phyloP scores from a whole-genome alignment of 2,797 vertebrate genomes.

The Rhinogobio ventralis region DNA sequence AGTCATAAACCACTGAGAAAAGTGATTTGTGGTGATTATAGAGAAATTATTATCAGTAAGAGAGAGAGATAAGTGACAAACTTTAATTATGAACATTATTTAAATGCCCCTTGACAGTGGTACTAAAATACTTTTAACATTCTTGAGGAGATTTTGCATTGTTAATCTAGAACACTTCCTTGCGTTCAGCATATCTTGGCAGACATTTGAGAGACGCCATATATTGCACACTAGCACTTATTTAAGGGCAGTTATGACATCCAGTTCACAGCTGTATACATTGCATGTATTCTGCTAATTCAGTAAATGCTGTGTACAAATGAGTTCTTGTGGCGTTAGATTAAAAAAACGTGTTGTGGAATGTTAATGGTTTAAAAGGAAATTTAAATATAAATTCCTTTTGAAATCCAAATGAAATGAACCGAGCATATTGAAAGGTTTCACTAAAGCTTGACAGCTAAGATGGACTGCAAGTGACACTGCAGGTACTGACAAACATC shows the following conservation, averaged over 20 bases:
- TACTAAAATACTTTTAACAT: not conserved
- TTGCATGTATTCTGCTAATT: not conserved
- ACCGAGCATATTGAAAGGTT: not conserved
- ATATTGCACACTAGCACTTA: not conserved
- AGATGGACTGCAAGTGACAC: not conserved
- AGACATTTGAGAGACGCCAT: conserved; percentile 15
- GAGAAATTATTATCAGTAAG: not conserved
- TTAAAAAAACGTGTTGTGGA: not conserved
- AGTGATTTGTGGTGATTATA: not conserved
- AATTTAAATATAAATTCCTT: not conserved
- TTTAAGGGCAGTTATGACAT: not conserved
- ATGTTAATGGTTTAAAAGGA: not conserved
- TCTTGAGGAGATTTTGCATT: not conserved
- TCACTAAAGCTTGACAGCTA: not conserved
- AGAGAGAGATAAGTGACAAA: not conserved
- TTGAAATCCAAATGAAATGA: not conserved
- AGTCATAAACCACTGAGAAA: not conserved
- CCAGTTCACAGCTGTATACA: not conserved
- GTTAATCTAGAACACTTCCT: not conserved
- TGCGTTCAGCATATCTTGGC: not conserved
- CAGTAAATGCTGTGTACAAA: not conserved
- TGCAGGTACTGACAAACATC: not conserved
- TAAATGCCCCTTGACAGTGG: not conserved
- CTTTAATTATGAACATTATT: not conserved
- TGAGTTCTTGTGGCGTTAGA: not conserved